Base-by-base conservation (phyloP, 2,888 invertebrate genomes). In the Masnerella sp. region DNA sequence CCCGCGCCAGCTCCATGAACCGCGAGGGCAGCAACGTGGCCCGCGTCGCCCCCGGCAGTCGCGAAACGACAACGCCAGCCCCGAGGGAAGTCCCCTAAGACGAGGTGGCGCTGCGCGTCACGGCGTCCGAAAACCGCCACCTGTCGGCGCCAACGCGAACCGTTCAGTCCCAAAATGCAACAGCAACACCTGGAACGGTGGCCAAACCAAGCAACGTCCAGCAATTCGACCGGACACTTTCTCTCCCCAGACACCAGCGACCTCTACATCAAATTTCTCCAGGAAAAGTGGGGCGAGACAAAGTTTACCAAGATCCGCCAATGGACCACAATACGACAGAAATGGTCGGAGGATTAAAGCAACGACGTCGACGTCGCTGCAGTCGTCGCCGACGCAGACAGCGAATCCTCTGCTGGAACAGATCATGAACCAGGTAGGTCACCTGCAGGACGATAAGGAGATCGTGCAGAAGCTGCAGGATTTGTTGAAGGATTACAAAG, bases 401-500 rank as follows among this genome's bases (percentile, higher is more conserved):
- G 86, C 91, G 22, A 91, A 91, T 64, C 93, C 93, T 3, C 85
- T 95, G 40, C 91, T 91, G 15, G 90, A 94, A 81, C 93, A 94
- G 83, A 91, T 95, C 22, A 85, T 95, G 1, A 90, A 92, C 77
- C 92, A 93, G 18, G 92, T 94, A 2, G 92, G 92, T 79, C 91
- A 90, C 2, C 91, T 93, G 0, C 92, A 93, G 81, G 93, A 94
- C 79, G 94, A 95, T 81, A 91, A 91, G 3, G 89, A 92, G 74
- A 93, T 95, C 59, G 88, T 94, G 17, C 91, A 92, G 79, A 93
- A 94, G 84, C 92, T 95, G 88, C 94, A 94, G 82, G 92, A 92
- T 67, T 83, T 92, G 30, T 83, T 92, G n/a, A 90, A 90, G 34
- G 90, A 91, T 73, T 92, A 92, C 79, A 90, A 89, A 51, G 82